Base-by-base conservation (phyloP, 2,888 invertebrate genomes). In the Seladonia tumulorum region DNA sequence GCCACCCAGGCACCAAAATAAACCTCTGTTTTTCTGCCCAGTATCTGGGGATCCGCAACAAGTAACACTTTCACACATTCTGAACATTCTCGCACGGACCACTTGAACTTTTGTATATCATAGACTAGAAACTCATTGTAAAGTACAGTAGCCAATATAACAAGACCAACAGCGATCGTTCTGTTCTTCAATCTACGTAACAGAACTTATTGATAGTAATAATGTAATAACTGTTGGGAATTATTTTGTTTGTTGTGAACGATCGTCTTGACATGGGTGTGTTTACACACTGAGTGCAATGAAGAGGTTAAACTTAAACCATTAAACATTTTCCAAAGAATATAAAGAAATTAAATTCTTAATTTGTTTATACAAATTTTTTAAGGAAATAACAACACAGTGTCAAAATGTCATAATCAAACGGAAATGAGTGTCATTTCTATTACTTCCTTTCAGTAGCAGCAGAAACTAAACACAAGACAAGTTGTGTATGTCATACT, bases 31-130 rank as follows among this genome's bases (percentile, higher is more conserved):
- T 96, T 95, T 89, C 98, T 97, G 0, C 99, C 99, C 90, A 99
- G 96, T 85, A 99, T 96, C 95, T 99, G 99, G 29, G 99, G 99
- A 95, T 99, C 99, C 10, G 99, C 98, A 77, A 98, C 97, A 76
- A 98, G 96, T 75, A 98, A 94, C 81, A 98, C 95, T 91, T 96
- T 96, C 8, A 97, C 96, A 90, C 97, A 97, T 81, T 96, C 95
- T 81, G 90, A 92, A 86, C 95, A 95, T 12, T 94, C 92, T 42
- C 93, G 91, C 2, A 87, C 82, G 29, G 95, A 94, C 95, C 97
- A 97, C 81, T 95, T 93, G 49, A 96, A 92, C 25, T 95, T 94
- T 76, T 95, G 95, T 95, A 96, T 95, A 86, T 95, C 90, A 90
- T 96, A 97, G 14, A 95, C 94, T 74, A 96, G 92, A 95, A 96